Evolutionary conservation across 2,888 invertebrate genomes (phyloP).

Genomic region (Aphodius sticticus): DNA sequence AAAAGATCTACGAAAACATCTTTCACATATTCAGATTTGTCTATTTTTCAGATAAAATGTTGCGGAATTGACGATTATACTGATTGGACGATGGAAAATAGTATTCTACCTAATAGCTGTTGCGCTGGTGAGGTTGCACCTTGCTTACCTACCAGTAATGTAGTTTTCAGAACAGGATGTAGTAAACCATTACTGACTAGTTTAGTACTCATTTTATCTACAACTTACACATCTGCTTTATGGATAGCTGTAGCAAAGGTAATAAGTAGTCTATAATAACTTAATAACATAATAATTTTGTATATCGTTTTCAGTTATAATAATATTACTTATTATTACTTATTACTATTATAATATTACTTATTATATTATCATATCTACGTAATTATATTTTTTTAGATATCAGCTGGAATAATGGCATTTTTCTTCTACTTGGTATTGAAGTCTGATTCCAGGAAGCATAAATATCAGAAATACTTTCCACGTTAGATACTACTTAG

Average conservation of each 20-base stretch:
- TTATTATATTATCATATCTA: no score
- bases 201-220: neutral
- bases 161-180: neutral
- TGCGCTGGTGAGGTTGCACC: neutral
- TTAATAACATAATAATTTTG: no score
- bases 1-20: no score
- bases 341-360: no score
- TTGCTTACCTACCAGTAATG: neutral
- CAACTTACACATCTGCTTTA: neutral
- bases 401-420: neutral
- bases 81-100: neutral
- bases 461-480: neutral
- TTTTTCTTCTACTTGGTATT: neutral
- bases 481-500: neutral
- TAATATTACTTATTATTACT: no score
- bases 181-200: neutral
- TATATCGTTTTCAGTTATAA: no score
- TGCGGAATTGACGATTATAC: neutral
- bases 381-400: neutral
- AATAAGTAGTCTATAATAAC: neutral
- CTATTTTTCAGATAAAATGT: neutral
- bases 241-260: conserved; percentile 4
- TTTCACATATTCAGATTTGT: no score
- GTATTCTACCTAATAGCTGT: neutral
- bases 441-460: neutral